Base-by-base conservation (phyloP, 2,888 invertebrate genomes). In the Acanthoscelides obtectus region DNA sequence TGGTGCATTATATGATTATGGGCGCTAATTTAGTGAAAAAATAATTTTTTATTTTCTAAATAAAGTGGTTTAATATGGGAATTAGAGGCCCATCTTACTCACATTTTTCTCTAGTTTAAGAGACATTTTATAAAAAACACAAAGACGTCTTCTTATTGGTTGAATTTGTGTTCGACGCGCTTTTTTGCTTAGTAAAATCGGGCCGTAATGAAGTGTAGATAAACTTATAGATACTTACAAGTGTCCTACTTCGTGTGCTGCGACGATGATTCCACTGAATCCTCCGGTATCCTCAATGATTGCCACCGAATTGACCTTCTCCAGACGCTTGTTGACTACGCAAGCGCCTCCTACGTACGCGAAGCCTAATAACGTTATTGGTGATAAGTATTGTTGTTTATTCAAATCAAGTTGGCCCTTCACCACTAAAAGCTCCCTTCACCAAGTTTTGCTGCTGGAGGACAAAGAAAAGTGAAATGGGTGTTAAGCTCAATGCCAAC, bases 251-350 rank as follows among this genome's bases (percentile, higher is more conserved):
- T 97, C 97, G 85, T 97, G 97, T 77, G 97, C 97, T 73, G 97
- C 97, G 0, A 97, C 97, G 82, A 97, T 97, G 83, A 97, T 97
- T 75, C 97, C 97, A 80, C 96, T 96, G 88, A 97, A 97, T 78
- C 97, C 97, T 78, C 97, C 97, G 64, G 97, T 97, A 84, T 97
- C 97, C 86, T 97, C 97, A 83, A 97, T 97, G 82, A 97, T 97
- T 81, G 97, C 97, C 73, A 97, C 97, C 72, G 95, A 96, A 88
- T 97, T 97, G 79, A 97, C 97, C 87, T 97, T 97, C 88, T 97
- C 96, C 79, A 97, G 88, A 78, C 97, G 89, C 85, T 97, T 97
- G 88, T 97, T 97, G 76, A 97, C 97, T 71, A 97, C 97, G 86
- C 97, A 97, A 71, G 97, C 97, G 81, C 97, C 97, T 75, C 97